phyloP scores from a whole-genome alignment of 2,888 invertebrate genomes.

The Eubasilissa splendida region DNA sequence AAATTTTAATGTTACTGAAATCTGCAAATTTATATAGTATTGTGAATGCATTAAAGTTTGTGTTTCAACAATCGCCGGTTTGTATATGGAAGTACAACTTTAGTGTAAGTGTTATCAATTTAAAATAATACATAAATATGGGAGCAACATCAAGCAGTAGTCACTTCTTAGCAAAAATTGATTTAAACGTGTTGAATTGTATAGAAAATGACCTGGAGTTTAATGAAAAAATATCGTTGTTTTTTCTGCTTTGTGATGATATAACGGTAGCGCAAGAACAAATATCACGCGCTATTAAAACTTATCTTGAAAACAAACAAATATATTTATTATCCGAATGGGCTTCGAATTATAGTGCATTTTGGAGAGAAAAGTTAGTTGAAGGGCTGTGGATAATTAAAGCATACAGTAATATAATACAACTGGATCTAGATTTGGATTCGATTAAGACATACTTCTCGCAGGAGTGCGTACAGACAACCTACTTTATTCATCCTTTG shows the following conservation, averaged over 20 bases:
- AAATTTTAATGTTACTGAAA: too few species aligned
- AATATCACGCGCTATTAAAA: conserved; percentile 62
- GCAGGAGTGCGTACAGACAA: conserved; percentile 63
- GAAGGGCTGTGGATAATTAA: conserved; percentile 72
- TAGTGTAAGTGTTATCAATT: too few species aligned
- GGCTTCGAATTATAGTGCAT: conserved; percentile 60
- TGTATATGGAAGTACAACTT: too few species aligned
- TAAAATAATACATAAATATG: background rate
- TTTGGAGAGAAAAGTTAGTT: conserved; percentile 68
- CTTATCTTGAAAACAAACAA: conserved; percentile 13
- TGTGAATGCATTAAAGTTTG: too few species aligned
- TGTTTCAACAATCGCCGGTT: too few species aligned
- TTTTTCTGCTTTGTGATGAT: conserved; percentile 51
- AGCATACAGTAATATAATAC: conserved; percentile 64
- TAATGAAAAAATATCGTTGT: conserved; percentile 65
- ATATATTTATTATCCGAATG: conserved; percentile 61
- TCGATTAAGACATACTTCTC: conserved; percentile 62
- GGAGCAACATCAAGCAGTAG: background rate
- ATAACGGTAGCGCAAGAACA: conserved; percentile 55
- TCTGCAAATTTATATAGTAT: too few species aligned
- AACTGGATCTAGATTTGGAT: conserved; percentile 63
- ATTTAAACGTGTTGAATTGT: conserved; percentile 62
- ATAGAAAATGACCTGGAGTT: conserved; percentile 68
- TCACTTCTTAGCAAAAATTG: conserved; percentile 44
- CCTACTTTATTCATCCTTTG: conserved; percentile 65